These are phyloP conservation scores for Perithous albicinctus DNA, from an alignment of 2,888 invertebrate genomes.

Conservation along the genomic window DNA sequence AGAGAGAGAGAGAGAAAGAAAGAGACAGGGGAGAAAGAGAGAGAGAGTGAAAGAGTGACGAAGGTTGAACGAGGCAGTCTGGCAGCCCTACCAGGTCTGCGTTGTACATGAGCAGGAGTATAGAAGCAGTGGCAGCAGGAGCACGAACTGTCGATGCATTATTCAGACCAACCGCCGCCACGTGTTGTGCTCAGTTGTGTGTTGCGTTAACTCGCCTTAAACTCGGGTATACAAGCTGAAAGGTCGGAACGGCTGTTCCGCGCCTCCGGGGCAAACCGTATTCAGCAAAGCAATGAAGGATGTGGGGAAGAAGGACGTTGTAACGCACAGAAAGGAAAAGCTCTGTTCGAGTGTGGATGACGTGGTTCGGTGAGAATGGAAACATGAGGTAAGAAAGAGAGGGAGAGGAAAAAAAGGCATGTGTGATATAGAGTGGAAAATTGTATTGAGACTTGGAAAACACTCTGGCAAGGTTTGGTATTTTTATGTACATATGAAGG, in stretches of 20 bases:
- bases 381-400: neutral
- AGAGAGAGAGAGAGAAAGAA: neutral
- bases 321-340: conserved; percentile 38
- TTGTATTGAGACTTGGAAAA: conserved; percentile 44
- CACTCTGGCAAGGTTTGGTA: neutral
- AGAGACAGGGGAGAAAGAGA: conserved; percentile 14
- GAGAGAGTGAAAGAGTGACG: conserved; percentile 31
- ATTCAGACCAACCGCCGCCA: conserved; percentile 81
- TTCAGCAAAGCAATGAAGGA: conserved; percentile 54
- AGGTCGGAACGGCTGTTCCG: conserved; percentile 57
- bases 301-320: conserved; percentile 36
- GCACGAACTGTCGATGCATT: conserved; percentile 82
- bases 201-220: conserved; percentile 82
- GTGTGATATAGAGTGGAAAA: conserved; percentile 25
- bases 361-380: conserved; percentile 15
- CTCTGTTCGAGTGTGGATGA: conserved; percentile 47
- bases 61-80: conserved; percentile 6
- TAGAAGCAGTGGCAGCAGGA: conserved; percentile 70
- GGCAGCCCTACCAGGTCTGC: conserved; percentile 28
- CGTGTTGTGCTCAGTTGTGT: conserved; percentile 70
- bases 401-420: neutral
- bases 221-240: conserved; percentile 73
- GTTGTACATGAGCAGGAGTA: conserved; percentile 47
- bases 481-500: conserved; percentile 38
- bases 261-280: conserved; percentile 40